Conservation (phyloP, 2,113 vertebrate species). For the Saguinus midas region DNA sequence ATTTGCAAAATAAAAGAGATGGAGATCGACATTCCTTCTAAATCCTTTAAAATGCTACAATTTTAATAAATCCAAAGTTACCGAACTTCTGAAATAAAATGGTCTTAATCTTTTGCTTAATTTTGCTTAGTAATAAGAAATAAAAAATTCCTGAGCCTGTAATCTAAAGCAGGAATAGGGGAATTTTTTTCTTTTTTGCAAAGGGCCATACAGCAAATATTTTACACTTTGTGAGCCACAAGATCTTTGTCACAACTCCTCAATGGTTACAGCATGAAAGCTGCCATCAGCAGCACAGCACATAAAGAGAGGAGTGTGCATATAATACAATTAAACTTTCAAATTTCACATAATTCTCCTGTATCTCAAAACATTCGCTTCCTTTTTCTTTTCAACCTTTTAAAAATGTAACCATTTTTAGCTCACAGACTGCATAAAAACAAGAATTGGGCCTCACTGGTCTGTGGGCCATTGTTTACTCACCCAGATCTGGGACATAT, state of each 20-base stretch:
- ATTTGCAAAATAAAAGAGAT: slow-evolving; percentile 36
- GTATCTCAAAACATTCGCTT: background rate
- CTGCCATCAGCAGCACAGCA: background rate
- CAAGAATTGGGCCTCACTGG: background rate
- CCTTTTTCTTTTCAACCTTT: background rate
- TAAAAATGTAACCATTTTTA: background rate
- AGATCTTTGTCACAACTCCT: background rate
- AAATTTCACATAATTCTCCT: background rate
- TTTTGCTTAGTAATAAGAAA: slow-evolving; percentile 38
- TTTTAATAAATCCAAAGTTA: slow-evolving; percentile 30
- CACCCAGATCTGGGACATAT: background rate
- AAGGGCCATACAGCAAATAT: background rate
- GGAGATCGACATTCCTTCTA: background rate
- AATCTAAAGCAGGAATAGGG: background rate
- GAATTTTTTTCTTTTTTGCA: background rate
- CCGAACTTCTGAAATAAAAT: background rate
- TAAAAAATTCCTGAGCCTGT: background rate
- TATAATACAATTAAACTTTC: background rate
- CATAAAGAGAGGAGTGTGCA: background rate
- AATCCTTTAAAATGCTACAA: slow-evolving; percentile 30
- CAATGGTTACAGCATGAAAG: background rate
- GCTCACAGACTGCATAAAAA: background rate
- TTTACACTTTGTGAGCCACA: background rate
- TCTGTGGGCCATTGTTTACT: background rate
- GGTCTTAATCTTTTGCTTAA: slow-evolving; percentile 22